Evolutionary conservation across 2,797 vertebrate genomes (phyloP).

Genomic region (Dermochelys coriacea): DNA sequence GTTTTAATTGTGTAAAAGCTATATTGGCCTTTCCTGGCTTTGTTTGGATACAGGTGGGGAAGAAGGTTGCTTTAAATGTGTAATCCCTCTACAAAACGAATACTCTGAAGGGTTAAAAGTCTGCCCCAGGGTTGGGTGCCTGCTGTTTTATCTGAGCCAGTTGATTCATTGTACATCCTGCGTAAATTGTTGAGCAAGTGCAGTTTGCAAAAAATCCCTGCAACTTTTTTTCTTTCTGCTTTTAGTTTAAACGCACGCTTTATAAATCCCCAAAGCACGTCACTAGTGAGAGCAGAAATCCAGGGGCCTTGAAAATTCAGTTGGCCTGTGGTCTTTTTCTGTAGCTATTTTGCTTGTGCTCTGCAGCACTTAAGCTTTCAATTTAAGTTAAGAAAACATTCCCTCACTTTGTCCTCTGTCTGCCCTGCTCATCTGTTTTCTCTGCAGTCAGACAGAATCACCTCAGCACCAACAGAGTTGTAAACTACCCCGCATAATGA

Average conservation of each 20-base stretch:
- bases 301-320: constrained; percentile 43
- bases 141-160: constrained; percentile 32
- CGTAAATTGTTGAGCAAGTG: neutral
- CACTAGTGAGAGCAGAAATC: constrained; percentile 46
- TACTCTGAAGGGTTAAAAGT: constrained; percentile 72
- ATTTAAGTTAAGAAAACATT: constrained; percentile 34
- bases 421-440: neutral
- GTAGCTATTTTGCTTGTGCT: constrained; percentile 35
- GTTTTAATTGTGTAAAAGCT: neutral
- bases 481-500: constrained; percentile 69
- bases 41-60: constrained; percentile 57
- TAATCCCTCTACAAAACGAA: constrained; percentile 7
- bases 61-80: constrained; percentile 49
- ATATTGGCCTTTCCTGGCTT: neutral
- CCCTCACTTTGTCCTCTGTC: constrained; percentile 9
- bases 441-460: constrained; percentile 52
- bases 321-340: neutral
- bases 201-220: constrained; percentile 34
- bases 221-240: constrained; percentile 65
- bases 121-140: neutral
- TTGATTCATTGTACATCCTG: constrained; percentile 17
- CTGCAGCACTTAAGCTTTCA: constrained; percentile 46
- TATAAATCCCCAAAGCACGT: neutral
- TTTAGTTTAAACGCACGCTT: constrained; percentile 33
- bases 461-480: constrained; percentile 69